phyloP scores from a whole-genome alignment of 2,888 invertebrate species.

The Globia sparganii region DNA sequence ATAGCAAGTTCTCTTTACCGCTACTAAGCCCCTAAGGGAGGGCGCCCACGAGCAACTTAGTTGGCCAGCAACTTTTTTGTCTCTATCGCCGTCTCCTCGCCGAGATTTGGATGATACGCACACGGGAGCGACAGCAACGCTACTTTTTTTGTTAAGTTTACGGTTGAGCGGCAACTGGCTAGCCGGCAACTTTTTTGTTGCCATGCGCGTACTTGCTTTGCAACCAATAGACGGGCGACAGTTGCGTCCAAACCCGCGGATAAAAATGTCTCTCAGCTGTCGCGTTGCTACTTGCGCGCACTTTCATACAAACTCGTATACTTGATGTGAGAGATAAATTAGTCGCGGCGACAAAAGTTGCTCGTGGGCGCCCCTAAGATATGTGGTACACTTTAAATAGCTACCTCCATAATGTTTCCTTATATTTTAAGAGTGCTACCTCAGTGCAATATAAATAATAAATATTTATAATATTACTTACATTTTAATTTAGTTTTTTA shows the following conservation, averaged over 20 bases:
- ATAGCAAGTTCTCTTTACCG: background rate
- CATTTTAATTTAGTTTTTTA: constrained; percentile 57
- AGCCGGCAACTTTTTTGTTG: too few relatives aligned
- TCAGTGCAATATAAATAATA: constrained; percentile 79
- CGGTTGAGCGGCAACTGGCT: too few relatives aligned
- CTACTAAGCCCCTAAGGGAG: too few relatives aligned
- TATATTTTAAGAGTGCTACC: constrained; percentile 41
- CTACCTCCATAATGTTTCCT: constrained; percentile 30
- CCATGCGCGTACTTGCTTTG: background rate
- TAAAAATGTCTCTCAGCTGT: background rate
- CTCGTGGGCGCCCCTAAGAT: too few relatives aligned
- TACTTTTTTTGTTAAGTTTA: background rate
- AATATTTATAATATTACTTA: constrained; percentile 62
- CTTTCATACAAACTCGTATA: too few relatives aligned
- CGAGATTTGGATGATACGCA: too few relatives aligned
- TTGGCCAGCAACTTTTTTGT: too few relatives aligned
- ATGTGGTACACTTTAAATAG: background rate
- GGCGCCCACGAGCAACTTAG: too few relatives aligned
- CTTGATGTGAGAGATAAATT: background rate
- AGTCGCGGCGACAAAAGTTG: too few relatives aligned
- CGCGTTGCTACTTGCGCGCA: too few relatives aligned
- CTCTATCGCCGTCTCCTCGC: too few relatives aligned
- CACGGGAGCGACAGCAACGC: background rate
- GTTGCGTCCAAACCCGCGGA: background rate
- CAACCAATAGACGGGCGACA: background rate